phyloP scores from a whole-genome alignment of 2,888 invertebrate species.

The Achlya flavicornis region DNA sequence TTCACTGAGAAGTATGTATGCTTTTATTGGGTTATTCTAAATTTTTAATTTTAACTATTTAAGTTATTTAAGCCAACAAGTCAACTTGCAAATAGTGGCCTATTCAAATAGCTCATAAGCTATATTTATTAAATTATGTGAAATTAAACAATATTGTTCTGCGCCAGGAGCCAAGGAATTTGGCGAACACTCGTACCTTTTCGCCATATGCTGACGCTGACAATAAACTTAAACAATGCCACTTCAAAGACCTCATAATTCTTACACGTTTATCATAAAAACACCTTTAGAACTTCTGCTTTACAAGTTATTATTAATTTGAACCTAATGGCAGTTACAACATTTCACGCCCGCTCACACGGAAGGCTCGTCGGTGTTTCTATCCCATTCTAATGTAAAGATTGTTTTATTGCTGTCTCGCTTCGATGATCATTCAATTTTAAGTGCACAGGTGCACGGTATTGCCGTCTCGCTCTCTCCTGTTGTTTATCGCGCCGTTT shows the following conservation, averaged over 20 bases:
- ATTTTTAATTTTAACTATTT: too few species aligned
- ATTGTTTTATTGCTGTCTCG: conserved; percentile 73
- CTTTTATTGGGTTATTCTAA: too few species aligned
- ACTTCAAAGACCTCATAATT: conserved; percentile 36
- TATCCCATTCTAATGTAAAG: conserved; percentile 63
- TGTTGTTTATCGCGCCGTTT: conserved; percentile 54
- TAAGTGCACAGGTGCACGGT: conserved; percentile 79
- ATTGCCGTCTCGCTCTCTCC: conserved; percentile 65
- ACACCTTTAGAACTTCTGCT: conserved; percentile 27
- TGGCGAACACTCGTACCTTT: conserved; percentile 65
- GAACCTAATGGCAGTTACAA: conserved; percentile 36
- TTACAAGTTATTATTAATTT: conserved; percentile 33
- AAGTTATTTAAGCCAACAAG: too few species aligned
- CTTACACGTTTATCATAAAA: conserved; percentile 27
- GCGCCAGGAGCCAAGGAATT: conserved; percentile 56
- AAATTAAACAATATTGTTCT: conserved; percentile 45
- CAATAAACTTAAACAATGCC: conserved; percentile 57
- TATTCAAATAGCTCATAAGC: too few species aligned
- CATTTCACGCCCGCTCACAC: conserved; percentile 33
- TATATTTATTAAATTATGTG: conserved; percentile 19
- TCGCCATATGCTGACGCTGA: conserved; percentile 82
- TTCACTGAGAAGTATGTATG: too few species aligned
- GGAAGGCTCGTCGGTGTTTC: conserved; percentile 42
- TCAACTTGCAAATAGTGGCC: too few species aligned
- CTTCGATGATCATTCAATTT: conserved; percentile 70